These are phyloP conservation scores for Lordiphosa andalusiaca DNA, from an alignment of 2,888 invertebrate genomes.

Conservation along the genomic window DNA sequence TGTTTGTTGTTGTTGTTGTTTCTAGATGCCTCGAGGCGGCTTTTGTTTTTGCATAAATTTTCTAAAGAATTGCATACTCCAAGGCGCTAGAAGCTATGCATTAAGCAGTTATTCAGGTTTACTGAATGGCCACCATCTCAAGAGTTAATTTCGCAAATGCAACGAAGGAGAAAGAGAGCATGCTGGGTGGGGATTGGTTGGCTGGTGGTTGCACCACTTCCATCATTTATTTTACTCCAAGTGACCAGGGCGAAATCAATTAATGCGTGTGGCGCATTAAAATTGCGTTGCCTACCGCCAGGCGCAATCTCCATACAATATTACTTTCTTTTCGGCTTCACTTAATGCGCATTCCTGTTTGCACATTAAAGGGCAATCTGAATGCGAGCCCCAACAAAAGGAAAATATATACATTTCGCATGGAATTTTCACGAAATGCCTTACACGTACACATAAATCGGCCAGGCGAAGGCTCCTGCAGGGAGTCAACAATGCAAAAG, in stretches of 20 bases:
- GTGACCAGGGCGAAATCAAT: conserved; percentile 57
- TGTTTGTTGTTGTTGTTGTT: conserved; percentile 18
- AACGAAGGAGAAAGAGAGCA: conserved; percentile 17
- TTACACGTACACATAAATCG: conserved; percentile 2
- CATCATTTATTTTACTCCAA: conserved; percentile 34
- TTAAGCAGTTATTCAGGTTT: conserved; percentile 50
- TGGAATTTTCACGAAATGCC: conserved; percentile 12
- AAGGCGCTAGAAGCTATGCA: conserved; percentile 37
- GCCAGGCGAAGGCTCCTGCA: background rate
- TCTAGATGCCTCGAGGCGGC: conserved; percentile 19
- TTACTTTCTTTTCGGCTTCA: conserved; percentile 8
- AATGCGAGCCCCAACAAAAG: conserved; percentile 14
- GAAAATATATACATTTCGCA: conserved; percentile 24
- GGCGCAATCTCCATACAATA: conserved; percentile 5
- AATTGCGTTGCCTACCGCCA: conserved; percentile 37
- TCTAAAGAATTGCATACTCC: conserved; percentile 41
- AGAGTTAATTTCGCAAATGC: conserved; percentile 60
- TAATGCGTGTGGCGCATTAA: conserved; percentile 39
- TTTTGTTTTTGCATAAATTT: conserved; percentile 49
- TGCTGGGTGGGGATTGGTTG: conserved; percentile 9
- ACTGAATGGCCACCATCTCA: conserved; percentile 34
- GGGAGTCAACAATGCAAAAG: conserved; percentile 30
- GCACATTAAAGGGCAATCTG: conserved; percentile 45
- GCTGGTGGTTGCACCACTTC: background rate
- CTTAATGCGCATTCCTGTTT: conserved; percentile 40